Conservation (phyloP, 2,797 vertebrate genomes). For the Nasua narica region DNA sequence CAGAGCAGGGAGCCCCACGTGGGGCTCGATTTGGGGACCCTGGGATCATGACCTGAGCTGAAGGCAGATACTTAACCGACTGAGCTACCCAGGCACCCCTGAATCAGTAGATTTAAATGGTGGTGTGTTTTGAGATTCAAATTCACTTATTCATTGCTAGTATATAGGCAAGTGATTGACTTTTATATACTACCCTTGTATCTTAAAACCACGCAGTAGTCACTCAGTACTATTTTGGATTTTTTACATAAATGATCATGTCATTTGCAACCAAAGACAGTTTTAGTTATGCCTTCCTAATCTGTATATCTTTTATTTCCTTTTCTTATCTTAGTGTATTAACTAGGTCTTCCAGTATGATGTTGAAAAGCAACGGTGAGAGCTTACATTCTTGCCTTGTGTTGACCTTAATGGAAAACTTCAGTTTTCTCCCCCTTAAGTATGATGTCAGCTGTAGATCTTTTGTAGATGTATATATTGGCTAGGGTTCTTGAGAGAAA, state of each 20-base stretch:
- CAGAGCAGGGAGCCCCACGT: too few relatives aligned
- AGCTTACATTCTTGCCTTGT: neutral
- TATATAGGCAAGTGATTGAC: neutral
- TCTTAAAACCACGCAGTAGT: neutral
- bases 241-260: neutral
- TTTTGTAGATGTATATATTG: neutral
- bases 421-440: neutral
- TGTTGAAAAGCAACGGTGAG: neutral
- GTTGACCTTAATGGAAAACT: neutral
- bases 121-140: neutral
- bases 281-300: neutral
- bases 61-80: too few relatives aligned
- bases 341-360: neutral
- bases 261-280: neutral
- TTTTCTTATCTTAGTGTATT: neutral
- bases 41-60: too few relatives aligned
- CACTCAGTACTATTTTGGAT: neutral
- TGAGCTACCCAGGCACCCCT: too few relatives aligned
- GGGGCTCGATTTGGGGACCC: too few relatives aligned
- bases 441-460: neutral
- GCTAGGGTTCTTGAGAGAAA: neutral
- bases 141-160: neutral
- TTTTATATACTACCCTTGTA: neutral
- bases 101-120: neutral
- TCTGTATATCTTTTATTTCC: neutral